Evolutionary conservation across 1,140 invertebrate genomes (phyloP).

Genomic region (Drosophila asahinai): DNA sequence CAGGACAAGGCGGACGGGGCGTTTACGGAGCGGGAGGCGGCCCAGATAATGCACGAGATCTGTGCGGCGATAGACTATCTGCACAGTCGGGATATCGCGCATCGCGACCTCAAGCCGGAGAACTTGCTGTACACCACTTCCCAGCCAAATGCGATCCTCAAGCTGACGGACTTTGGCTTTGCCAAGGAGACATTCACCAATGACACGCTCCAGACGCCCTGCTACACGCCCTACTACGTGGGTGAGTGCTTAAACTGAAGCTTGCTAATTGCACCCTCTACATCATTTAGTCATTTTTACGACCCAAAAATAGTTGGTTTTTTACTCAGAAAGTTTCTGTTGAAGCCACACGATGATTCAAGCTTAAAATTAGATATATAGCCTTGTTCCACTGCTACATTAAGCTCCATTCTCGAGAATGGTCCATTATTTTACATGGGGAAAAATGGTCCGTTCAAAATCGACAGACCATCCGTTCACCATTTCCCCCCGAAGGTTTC

Average conservation of each 20-base stretch:
- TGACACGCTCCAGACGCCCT: conserved; percentile 97
- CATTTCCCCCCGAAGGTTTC: no score
- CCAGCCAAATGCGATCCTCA: conserved; percentile 92
- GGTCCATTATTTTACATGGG: no score
- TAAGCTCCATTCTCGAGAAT: no score
- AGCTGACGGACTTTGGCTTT: conserved; percentile 99
- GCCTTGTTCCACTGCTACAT: no score
- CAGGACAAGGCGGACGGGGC: conserved; percentile 96
- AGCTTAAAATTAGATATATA: no score
- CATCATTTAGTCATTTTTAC: no score
- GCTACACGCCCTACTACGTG: conserved; percentile 99
- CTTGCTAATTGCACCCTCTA: no score
- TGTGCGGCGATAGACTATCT: conserved; percentile 97
- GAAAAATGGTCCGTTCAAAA: no score
- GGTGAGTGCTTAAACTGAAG: conserved; percentile 75
- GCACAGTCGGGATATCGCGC: conserved; percentile 98
- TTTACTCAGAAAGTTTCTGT: no score
- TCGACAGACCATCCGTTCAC: no score
- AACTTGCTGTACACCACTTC: conserved; percentile 93
- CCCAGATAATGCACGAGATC: conserved; percentile 97
- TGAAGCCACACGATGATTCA: no score
- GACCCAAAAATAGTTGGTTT: no score
- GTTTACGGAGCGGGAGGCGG: conserved; percentile 94
- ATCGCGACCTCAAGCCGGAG: conserved; percentile 98
- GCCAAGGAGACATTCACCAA: conserved; percentile 97